These are phyloP conservation scores for Drosophila demipolita DNA, from an alignment of 2,888 invertebrate genomes.

Conservation along the genomic window DNA sequence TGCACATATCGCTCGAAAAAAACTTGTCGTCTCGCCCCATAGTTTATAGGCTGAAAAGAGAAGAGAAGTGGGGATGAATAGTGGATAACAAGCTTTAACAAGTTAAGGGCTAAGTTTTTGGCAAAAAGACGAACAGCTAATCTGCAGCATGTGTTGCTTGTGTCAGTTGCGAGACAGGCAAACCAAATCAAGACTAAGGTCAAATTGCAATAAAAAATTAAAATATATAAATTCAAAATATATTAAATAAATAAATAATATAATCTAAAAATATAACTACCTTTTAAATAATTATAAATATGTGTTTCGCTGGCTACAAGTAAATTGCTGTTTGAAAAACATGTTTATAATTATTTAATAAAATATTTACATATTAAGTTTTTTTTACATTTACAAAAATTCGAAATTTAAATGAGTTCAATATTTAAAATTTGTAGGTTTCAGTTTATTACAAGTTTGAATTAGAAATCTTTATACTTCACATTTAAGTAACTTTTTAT, in stretches of 20 bases:
- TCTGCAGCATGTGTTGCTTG: slow-evolving; percentile 3
- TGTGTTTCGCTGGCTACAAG: no score
- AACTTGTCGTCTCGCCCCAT: slow-evolving; percentile 78
- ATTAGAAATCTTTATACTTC: no score
- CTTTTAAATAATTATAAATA: not conserved
- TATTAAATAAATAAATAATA: not conserved
- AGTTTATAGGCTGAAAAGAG: slow-evolving; percentile 79
- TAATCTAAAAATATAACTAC: not conserved
- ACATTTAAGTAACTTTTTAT: no score
- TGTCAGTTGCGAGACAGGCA: not conserved
- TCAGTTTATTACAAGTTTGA: no score
- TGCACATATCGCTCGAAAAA: slow-evolving; percentile 83
- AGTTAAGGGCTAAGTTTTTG: not conserved
- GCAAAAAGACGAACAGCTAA: slow-evolving; percentile 3
- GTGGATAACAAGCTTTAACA: not conserved
- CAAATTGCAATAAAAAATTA: not conserved
- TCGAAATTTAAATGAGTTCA: no score
- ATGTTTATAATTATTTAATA: no score
- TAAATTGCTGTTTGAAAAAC: no score
- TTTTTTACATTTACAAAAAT: no score
- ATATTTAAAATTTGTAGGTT: no score
- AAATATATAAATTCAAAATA: not conserved
- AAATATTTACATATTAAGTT: no score
- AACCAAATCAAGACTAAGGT: not conserved
- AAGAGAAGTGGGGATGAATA: not conserved